Percentiles rank a stretch among this genome's conserved stretches.
Conservation (phyloP, 1,140 invertebrate species). For the Bradysia coprophila region DNA sequence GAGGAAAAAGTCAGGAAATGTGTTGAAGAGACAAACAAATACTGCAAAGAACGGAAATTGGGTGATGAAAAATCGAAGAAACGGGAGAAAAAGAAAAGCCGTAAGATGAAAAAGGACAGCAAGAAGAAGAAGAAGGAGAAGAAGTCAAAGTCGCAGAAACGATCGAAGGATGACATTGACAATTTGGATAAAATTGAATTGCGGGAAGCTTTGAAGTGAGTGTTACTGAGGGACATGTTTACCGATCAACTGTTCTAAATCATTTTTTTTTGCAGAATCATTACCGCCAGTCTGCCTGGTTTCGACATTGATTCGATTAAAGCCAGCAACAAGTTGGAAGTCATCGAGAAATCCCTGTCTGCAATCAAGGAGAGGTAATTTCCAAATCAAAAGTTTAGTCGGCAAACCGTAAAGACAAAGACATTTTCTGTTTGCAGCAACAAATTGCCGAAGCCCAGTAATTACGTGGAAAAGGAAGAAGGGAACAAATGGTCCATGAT, state of each 20-base stretch:
- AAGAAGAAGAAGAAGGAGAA: conserved; percentile 49
- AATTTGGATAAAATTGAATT: conserved; percentile 39
- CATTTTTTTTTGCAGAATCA: not conserved
- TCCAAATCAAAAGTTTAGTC: too few species aligned
- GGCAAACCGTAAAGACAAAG: too few species aligned
- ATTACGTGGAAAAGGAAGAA: not conserved
- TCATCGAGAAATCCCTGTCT: not conserved
- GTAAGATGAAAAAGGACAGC: conserved; percentile 32
- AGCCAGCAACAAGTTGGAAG: not conserved
- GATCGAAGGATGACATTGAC: conserved; percentile 30
- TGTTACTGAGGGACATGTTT: not conserved
- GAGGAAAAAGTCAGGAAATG: conserved; percentile 67
- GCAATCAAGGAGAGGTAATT: not conserved
- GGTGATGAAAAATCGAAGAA: conserved; percentile 53
- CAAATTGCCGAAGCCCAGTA: too few species aligned
- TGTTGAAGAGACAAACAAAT: conserved; percentile 57
- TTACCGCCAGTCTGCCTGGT: not conserved
- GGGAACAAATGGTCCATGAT: not conserved
- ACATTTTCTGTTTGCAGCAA: too few species aligned
- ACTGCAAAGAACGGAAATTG: conserved; percentile 52
- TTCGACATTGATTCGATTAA: not conserved
- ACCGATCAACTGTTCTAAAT: not conserved
- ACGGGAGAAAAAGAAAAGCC: conserved; percentile 42
- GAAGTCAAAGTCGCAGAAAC: conserved; percentile 40
- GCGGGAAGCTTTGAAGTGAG: conserved; percentile 35